Evolutionary conservation across 1,140 invertebrate species (phyloP).

Genomic region (Manduca sexta): DNA sequence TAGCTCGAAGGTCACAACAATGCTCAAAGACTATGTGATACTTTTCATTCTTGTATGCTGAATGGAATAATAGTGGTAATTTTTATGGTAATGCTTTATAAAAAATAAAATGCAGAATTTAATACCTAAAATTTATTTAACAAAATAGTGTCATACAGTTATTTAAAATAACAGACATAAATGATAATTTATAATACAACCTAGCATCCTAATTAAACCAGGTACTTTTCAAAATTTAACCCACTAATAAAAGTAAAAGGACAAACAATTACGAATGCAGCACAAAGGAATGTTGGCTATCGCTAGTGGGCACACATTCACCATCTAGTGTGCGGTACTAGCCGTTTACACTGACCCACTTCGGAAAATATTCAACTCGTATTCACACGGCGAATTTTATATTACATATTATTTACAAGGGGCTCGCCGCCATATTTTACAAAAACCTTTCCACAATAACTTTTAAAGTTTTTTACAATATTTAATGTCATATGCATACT

Average conservation of each 20-base stretch:
- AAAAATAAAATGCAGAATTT: slow-evolving; percentile 46
- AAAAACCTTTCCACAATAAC: no score
- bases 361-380: slow-evolving; percentile 9
- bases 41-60: no score
- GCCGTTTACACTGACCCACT: slow-evolving; percentile 33
- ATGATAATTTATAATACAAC: slow-evolving; percentile 70
- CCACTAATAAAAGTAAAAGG: slow-evolving; percentile 54
- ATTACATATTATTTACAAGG: no score
- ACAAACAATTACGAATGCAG: slow-evolving; percentile 62
- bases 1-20: no score
- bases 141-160: slow-evolving; percentile 73
- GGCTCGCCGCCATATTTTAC: no score
- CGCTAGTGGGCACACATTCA: slow-evolving; percentile 36
- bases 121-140: slow-evolving; percentile 73
- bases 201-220: slow-evolving; percentile 72
- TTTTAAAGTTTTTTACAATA: background rate
- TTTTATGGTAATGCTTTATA: background rate
- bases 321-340: slow-evolving; percentile 26
- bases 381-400: background rate
- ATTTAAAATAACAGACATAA: slow-evolving; percentile 72
- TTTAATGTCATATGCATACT: slow-evolving; percentile 3
- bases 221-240: slow-evolving; percentile 70
- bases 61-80: no score
- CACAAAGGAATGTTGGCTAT: slow-evolving; percentile 71
- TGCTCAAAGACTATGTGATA: no score